These are phyloP conservation scores for Synanthedon andrenaeformis DNA, from an alignment of 2,888 invertebrate species.

Conservation along the genomic window DNA sequence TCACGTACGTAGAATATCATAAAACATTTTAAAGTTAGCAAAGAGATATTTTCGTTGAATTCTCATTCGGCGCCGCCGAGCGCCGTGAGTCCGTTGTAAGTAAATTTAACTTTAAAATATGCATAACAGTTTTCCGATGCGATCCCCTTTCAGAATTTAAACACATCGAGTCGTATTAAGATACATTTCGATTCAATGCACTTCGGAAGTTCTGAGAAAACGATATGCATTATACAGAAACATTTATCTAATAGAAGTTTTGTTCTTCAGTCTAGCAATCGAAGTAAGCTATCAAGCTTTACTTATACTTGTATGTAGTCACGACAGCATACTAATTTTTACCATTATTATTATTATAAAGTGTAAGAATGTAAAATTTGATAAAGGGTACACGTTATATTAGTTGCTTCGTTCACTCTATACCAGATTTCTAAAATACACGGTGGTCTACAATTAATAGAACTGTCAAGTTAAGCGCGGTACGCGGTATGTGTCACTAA, in stretches of 20 bases:
- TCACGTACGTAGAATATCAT: slow-evolving; percentile 50
- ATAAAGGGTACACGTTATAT: too few species aligned
- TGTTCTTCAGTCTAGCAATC: not conserved
- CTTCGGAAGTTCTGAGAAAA: slow-evolving; percentile 41
- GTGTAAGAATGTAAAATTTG: too few species aligned
- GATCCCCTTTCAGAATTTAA: slow-evolving; percentile 64
- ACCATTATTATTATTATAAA: too few species aligned
- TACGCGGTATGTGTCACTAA: too few species aligned
- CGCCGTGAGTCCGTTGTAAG: slow-evolving; percentile 34
- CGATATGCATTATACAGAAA: slow-evolving; percentile 25
- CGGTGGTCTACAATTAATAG: too few species aligned
- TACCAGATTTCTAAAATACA: too few species aligned
- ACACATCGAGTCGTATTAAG: slow-evolving; percentile 64
- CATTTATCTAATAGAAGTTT: not conserved
- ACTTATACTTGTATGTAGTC: too few species aligned
- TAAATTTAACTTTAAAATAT: slow-evolving; percentile 70
- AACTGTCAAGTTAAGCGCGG: too few species aligned
- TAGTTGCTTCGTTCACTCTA: too few species aligned
- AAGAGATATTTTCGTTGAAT: slow-evolving; percentile 48
- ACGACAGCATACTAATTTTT: too few species aligned
- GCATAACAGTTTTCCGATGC: slow-evolving; percentile 69
- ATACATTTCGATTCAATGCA: slow-evolving; percentile 64
- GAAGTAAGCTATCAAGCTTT: too few species aligned
- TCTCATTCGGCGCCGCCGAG: slow-evolving; percentile 34
- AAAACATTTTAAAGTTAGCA: slow-evolving; percentile 57